A percentile compares a stretch with the other conserved stretches of the same genome.
phyloP scores from a whole-genome alignment of 2,797 vertebrate genomes.

The Bradypus variegatus region DNA sequence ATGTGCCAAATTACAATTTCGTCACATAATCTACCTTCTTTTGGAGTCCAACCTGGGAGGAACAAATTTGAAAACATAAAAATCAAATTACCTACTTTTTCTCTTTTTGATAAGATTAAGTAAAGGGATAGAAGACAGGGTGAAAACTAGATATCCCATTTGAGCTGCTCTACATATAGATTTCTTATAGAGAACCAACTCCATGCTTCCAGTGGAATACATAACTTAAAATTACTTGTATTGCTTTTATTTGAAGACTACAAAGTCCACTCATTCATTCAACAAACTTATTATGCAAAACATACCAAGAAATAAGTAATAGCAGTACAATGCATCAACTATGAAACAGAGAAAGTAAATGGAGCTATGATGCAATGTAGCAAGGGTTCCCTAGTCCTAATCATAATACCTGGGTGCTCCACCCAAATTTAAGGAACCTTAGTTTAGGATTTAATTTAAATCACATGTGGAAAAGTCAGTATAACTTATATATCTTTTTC shows the following conservation, averaged over 20 bases:
- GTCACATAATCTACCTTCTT: not conserved
- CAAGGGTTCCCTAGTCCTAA: no score
- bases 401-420: not conserved
- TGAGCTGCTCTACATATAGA: not conserved
- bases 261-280: not conserved
- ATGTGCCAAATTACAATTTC: not conserved
- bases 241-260: not conserved
- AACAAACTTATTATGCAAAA: not conserved
- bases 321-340: not conserved
- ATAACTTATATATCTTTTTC: not conserved
- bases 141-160: not conserved
- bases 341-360: not conserved
- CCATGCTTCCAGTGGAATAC: not conserved
- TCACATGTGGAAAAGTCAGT: not conserved
- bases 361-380: not conserved
- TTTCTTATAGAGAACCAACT: not conserved
- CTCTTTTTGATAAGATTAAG: not conserved
- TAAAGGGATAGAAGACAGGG: not conserved
- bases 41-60: not conserved
- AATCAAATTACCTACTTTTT: not conserved
- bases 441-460: slow-evolving; percentile 35
- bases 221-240: not conserved
- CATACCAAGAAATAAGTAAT: not conserved
- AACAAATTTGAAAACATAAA: not conserved
- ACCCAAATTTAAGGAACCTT: not conserved